Evolutionary conservation across 2,888 invertebrate genomes (phyloP).

Genomic region (Augiades crinisus): DNA sequence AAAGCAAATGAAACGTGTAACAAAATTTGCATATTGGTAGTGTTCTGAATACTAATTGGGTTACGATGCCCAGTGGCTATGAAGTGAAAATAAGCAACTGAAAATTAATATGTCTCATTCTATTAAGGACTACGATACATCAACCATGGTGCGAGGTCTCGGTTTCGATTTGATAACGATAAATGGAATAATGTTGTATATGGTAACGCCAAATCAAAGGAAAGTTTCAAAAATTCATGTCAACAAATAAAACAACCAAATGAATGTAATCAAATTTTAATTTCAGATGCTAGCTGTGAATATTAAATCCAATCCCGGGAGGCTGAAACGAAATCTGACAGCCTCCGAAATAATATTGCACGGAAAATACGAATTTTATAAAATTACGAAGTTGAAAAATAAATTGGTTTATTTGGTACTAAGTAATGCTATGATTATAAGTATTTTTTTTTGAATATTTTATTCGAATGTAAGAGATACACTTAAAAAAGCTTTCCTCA

Average conservation of each 20-base stretch:
- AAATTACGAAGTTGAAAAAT: no score
- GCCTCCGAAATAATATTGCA: constrained; percentile 1
- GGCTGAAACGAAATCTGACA: not conserved
- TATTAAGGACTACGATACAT: no score
- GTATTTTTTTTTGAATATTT: no score
- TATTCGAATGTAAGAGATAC: no score
- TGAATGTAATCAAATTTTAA: constrained; percentile 8
- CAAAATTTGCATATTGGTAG: constrained; percentile 1
- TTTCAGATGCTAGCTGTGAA: constrained; percentile 4
- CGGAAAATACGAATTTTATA: not conserved
- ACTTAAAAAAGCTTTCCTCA: no score
- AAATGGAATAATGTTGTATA: no score
- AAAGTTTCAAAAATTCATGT: not conserved
- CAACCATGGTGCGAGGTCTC: no score
- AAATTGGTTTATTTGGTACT: no score
- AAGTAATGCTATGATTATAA: no score
- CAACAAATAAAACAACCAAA: not conserved
- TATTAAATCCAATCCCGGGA: not conserved
- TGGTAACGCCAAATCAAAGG: no score
- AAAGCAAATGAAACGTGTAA: not conserved
- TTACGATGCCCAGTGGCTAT: not conserved
- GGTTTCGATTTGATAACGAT: no score
- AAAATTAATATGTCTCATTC: no score
- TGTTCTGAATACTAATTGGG: constrained; percentile 6
- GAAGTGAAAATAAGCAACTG: not conserved